Percentiles rank a stretch among this genome's conserved stretches.
These are phyloP conservation scores for Pogonocherus hispidulus DNA, from an alignment of 2,888 invertebrate genomes.

Conservation along the genomic window DNA sequence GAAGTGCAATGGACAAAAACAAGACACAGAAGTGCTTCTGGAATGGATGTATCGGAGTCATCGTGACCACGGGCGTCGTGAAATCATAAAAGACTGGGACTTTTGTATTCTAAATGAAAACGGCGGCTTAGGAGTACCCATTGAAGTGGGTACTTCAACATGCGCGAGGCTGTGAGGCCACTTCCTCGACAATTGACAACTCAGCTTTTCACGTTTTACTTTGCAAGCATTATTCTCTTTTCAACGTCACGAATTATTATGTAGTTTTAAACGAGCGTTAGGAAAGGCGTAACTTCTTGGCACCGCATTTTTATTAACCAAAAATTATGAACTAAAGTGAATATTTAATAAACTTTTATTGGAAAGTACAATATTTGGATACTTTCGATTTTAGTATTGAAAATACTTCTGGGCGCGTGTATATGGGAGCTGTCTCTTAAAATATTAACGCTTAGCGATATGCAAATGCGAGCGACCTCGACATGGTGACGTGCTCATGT, in stretches of 20 bases:
- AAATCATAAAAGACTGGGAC: slow-evolving; percentile 45
- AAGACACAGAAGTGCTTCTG: slow-evolving; percentile 58
- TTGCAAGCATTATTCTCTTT: slow-evolving; percentile 40
- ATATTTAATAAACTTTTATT: no score
- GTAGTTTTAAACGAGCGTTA: slow-evolving; percentile 19
- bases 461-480: no score
- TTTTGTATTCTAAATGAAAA: slow-evolving; percentile 50
- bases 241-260: slow-evolving; percentile 61
- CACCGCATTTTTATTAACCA: no score
- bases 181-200: slow-evolving; percentile 53
- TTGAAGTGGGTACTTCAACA: slow-evolving; percentile 58
- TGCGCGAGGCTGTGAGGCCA: slow-evolving; percentile 56
- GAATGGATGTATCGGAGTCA: slow-evolving; percentile 49
- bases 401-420: no score
- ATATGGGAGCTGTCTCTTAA: no score
- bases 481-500: no score
- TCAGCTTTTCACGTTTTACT: slow-evolving; percentile 56
- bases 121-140: slow-evolving; percentile 51
- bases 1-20: slow-evolving; percentile 54
- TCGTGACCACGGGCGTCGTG: slow-evolving; percentile 34
- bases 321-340: no score
- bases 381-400: no score
- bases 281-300: not conserved
- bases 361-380: no score
- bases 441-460: no score